Conservation (phyloP, 1,140 invertebrate species). For the Aplysia californica region DNA sequence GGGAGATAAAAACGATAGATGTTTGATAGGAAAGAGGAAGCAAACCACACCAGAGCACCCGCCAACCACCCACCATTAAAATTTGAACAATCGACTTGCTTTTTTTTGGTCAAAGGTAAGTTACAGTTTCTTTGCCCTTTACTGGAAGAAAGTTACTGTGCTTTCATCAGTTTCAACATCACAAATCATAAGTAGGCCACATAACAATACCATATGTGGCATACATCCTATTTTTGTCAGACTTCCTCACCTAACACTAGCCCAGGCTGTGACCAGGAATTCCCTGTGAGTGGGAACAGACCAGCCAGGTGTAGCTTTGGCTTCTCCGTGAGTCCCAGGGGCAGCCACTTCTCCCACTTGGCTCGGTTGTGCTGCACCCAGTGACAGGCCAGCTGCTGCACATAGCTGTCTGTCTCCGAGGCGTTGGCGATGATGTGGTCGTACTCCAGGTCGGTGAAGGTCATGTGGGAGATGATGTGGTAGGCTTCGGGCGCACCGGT, state of each 20-base stretch:
- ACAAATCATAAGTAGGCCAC: too few relatives aligned
- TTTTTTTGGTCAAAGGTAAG: too few relatives aligned
- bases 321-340: conserved; percentile 69
- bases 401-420: conserved; percentile 1
- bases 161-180: too few relatives aligned
- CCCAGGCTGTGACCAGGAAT: conserved; percentile 73
- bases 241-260: conserved; percentile 73
- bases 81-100: too few relatives aligned
- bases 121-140: too few relatives aligned
- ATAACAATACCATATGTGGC: too few relatives aligned
- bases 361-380: conserved; percentile 74
- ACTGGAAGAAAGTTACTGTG: too few relatives aligned
- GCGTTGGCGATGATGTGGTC: conserved; percentile 3
- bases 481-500: conserved; percentile 57
- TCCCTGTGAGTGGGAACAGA: conserved; percentile 79
- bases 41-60: too few relatives aligned
- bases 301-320: conserved; percentile 76
- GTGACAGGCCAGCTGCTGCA: conserved; percentile 74
- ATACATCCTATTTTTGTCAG: too few relatives aligned
- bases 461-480: conserved; percentile 72
- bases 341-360: conserved; percentile 72
- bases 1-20: too few relatives aligned
- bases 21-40: too few relatives aligned
- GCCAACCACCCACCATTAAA: too few relatives aligned
- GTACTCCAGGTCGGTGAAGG: conserved; percentile 66